These are phyloP conservation scores for Pseudanteris insignis DNA, from an alignment of 2,888 invertebrate genomes.

Conservation along the genomic window DNA sequence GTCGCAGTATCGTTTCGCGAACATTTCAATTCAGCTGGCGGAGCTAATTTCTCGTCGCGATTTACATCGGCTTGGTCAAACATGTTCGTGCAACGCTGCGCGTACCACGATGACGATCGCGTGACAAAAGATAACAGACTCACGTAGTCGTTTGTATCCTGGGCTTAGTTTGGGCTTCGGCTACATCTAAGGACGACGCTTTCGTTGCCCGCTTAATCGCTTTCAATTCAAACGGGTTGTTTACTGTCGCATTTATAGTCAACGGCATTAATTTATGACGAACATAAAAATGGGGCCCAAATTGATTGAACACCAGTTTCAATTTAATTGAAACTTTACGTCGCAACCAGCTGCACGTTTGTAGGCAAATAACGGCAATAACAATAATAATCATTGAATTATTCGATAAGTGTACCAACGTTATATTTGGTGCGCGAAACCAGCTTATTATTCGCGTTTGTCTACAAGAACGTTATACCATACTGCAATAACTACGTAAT, in stretches of 20 bases:
- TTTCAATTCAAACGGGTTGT: too few species aligned
- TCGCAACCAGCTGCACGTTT: too few species aligned
- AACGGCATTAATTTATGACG: too few species aligned
- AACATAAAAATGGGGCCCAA: too few species aligned
- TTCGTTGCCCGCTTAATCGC: too few species aligned
- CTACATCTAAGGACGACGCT: neutral
- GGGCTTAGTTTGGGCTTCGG: neutral
- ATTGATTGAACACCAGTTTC: neutral
- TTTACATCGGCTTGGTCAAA: constrained; percentile 19
- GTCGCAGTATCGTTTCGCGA: constrained; percentile 33
- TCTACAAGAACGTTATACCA: constrained; percentile 27
- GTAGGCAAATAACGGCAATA: too few species aligned
- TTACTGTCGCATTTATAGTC: too few species aligned
- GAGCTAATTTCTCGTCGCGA: constrained; percentile 35
- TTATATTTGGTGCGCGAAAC: constrained; percentile 11
- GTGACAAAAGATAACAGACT: constrained; percentile 45
- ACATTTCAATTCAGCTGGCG: constrained; percentile 25
- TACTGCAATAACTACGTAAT: constrained; percentile 39
- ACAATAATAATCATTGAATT: constrained; percentile 9
- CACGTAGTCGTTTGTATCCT: too few species aligned
- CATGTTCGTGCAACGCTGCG: constrained; percentile 21
- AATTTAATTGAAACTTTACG: too few species aligned
- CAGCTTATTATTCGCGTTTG: constrained; percentile 26
- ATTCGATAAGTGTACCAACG: constrained; percentile 21
- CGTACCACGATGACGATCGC: constrained; percentile 32